Percentiles rank a stretch among this genome's conserved stretches.
Evolutionary conservation across 2,888 invertebrate genomes (phyloP).

Genomic region (Zygogramma bicolorata): DNA sequence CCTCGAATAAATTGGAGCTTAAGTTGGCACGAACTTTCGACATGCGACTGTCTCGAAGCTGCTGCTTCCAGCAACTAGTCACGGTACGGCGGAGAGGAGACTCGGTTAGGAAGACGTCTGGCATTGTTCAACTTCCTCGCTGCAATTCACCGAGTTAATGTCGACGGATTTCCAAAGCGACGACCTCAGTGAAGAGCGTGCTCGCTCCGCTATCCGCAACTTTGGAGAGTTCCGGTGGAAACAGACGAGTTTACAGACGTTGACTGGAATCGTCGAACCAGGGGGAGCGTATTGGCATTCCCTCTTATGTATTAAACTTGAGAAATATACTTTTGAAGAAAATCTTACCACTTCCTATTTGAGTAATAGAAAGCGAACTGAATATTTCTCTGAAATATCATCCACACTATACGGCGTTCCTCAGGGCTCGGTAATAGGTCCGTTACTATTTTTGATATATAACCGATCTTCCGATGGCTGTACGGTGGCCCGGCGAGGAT

Average conservation of each 20-base stretch:
- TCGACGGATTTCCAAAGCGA: neutral
- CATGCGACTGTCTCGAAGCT: neutral
- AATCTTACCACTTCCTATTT: no score
- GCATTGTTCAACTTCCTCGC: conserved; percentile 8
- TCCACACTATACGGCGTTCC: no score
- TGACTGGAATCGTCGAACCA: neutral
- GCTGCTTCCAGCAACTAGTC: neutral
- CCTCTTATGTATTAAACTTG: no score
- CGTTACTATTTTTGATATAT: no score
- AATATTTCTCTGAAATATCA: no score
- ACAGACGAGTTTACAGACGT: neutral
- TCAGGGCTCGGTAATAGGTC: no score
- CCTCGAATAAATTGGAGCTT: neutral
- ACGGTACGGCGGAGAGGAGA: neutral
- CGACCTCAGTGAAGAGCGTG: neutral
- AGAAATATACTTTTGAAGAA: no score
- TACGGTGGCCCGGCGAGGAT: no score
- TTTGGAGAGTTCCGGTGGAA: neutral
- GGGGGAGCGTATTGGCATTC: no score
- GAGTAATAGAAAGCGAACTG: no score
- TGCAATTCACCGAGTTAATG: neutral
- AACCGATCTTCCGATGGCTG: no score
- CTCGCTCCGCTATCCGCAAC: neutral
- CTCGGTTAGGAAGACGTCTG: neutral
- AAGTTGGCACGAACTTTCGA: neutral